Evolutionary conservation across 2,888 invertebrate species (phyloP), one percentile per base, ranked within the genome.

Genomic region (Prosopocoilus inquinatus): DNA sequence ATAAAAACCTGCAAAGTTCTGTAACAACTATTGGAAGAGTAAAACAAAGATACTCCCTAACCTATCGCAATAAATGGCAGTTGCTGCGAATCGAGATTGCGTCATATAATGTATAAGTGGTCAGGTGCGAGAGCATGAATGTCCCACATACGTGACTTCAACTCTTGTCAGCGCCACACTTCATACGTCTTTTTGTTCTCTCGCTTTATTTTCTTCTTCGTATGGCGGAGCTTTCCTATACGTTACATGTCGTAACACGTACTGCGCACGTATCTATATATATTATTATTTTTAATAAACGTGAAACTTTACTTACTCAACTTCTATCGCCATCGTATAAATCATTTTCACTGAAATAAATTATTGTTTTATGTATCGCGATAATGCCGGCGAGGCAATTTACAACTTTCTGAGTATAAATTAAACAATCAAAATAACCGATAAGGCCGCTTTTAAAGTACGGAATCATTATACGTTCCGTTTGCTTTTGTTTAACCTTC

Each of bases 1-100:
- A 28, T 28, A 28, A 28, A 28, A 28, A 28, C 20, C 7, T 28
- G 20, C 20, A 7, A 28, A 4, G 2, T 28, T 28, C 20, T 28
- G 20, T 28, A 28, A 28, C 20, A 28, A 28, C 20, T 28, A 28
- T 28, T 28, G 20, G 20, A 28, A 28, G 20, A 28, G 46, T 52
- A 56, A 53, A 60, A 60, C 60, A 60, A 60, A 60, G 57, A 53
- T 50, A 43, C 54, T 54, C 51, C 47, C 43, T 48, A 57, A 49
- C 57, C 43, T 50, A 53, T 50, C 44, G 45, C 53, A 59, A 54
- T 47, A 50, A 53, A 56, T 53, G 50, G 52, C 32, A 38, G 47
- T 41, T 35, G 44, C 47, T 50, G 48, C 28, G 46, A 47, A 47
- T 11, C 38, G 33, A 41, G 50, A 50, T 50, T 50, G 50, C 50